These are phyloP conservation scores for Macrotis lagotis DNA, from an alignment of 2,113 vertebrate genomes.

Conservation along the genomic window DNA sequence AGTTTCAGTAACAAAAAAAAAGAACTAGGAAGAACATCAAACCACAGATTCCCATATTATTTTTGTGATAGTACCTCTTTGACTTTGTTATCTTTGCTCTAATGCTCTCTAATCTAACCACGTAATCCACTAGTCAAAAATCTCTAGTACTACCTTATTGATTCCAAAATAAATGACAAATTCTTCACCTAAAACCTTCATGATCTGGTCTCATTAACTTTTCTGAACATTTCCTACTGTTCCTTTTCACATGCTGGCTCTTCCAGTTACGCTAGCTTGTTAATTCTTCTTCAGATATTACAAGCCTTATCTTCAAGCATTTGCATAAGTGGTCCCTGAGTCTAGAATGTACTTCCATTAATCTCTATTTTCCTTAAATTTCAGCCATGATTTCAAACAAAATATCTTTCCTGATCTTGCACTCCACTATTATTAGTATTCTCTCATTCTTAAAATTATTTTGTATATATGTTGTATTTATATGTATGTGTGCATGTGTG, in stretches of 20 bases:
- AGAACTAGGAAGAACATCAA: constrained; percentile 1
- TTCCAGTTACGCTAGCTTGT: neutral
- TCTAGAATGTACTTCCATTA: neutral
- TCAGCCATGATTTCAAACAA: neutral
- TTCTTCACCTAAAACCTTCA: neutral
- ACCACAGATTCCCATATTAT: constrained; percentile 16
- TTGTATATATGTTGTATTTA: neutral
- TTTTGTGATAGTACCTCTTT: neutral
- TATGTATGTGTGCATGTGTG: no score
- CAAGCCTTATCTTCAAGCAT: neutral
- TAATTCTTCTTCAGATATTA: neutral
- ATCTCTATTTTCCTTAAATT: neutral
- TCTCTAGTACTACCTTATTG: neutral
- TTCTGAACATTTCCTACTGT: neutral
- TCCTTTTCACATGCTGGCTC: neutral
- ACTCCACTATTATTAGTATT: neutral
- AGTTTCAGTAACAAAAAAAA: constrained; percentile 27
- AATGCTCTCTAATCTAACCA: neutral
- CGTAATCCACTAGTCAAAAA: neutral
- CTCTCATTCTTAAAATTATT: neutral
- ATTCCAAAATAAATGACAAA: neutral
- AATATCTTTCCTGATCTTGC: neutral
- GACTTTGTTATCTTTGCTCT: neutral
- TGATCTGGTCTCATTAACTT: neutral
- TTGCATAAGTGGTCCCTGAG: neutral